Evolutionary conservation across 2,113 vertebrate genomes (phyloP), one percentile per base, ranked within the genome.

Genomic region (Etia nguti): DNA sequence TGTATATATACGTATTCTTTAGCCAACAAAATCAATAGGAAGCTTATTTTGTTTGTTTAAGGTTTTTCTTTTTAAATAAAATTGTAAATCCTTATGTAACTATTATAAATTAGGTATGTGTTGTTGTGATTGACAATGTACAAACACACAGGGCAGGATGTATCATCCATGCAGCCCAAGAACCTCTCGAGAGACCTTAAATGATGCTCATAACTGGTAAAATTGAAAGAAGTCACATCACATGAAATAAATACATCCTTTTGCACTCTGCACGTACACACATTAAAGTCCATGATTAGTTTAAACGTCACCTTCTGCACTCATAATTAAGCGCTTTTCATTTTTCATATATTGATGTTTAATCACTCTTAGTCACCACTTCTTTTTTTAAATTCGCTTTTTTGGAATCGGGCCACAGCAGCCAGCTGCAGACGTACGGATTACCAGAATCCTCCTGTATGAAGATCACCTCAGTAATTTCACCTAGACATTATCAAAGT

Each of bases 401-500:
- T 43, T 24, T 10, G 46, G 70, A 65, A 60, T 52, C 5, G 29
- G 70, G 55, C 87, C 59, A 26, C 34, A 43, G 29, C 16, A 70
- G 41, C 68, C 88, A n/a, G 75, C 43, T 73, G 62, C 80, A 85
- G 88, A 88, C 54, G 5, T 2, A 8, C 10, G 6, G 22, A 68
- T 82, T 55, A 83, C 15, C n/a, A 86, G 57, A 68, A 88, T 82
- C 52, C 22, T 79, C 52, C 24, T 62, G 68, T 82, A 10, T 29
- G 41, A 73, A 50, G 48, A 73, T 65, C 82, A 73, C 75, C 31
- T 89, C 62, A n/a, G 60, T 57, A 81, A 86, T 90, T 86, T 77
- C 79, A 68, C 79, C 15, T 1, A 80, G 79, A 87, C 65, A 38
- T 77, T 48, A 20, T 84, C 36, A 54, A 29, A 38, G 46, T 82